Evolutionary conservation across 1,140 invertebrate species (phyloP).

Genomic region (Euura saliciscinereae): DNA sequence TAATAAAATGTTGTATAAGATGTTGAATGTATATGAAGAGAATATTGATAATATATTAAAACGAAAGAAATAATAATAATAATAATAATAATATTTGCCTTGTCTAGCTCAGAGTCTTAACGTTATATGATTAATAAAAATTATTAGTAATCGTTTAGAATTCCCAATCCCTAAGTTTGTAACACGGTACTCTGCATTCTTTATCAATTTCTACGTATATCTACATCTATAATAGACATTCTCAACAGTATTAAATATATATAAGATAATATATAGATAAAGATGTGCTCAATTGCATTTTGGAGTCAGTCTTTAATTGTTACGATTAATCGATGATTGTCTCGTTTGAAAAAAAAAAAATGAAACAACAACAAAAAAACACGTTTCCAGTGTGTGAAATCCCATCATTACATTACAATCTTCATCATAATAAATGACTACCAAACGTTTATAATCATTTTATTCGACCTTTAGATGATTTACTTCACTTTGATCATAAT

Average conservation of each 20-base stretch:
- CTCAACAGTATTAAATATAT: not conserved
- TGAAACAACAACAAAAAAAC: no score
- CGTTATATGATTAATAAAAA: not conserved
- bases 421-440: no score
- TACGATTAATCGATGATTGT: not conserved
- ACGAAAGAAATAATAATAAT: not conserved
- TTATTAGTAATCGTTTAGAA: conserved; percentile 1
- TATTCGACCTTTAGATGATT: no score
- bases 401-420: no score
- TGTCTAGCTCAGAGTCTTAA: not conserved
- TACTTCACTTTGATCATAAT: no score
- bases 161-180: not conserved
- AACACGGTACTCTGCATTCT: not conserved
- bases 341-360: not conserved
- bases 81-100: not conserved
- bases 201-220: not conserved
- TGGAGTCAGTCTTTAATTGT: conserved; percentile 5
- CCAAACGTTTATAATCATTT: no score
- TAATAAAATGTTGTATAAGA: not conserved
- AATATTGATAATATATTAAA: not conserved
- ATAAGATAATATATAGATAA: not conserved
- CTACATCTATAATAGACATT: not conserved
- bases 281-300: conserved; percentile 1
- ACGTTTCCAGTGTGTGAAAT: no score
- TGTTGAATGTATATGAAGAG: not conserved